Evolutionary conservation across 2,113 vertebrate genomes (phyloP).

Genomic region (Pangasianodon gigas): DNA sequence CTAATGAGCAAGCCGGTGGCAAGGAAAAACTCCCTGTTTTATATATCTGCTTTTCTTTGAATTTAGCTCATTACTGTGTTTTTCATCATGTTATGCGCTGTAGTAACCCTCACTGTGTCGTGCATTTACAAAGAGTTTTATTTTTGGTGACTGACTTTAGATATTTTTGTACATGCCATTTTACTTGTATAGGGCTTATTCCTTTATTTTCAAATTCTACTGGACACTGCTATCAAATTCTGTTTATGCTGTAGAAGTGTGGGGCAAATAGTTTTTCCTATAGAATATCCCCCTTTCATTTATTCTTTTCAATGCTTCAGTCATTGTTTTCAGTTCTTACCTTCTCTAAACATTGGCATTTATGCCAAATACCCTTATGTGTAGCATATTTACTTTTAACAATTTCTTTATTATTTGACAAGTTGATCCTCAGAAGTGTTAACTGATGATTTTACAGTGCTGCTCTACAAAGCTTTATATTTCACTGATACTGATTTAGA

Average conservation of each 20-base stretch:
- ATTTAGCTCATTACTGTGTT: background rate
- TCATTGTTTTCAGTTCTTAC: background rate
- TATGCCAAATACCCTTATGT: background rate
- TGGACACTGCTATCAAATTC: background rate
- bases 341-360: background rate
- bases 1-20: no score
- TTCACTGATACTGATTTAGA: background rate
- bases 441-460: background rate
- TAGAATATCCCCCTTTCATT: background rate
- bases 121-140: background rate
- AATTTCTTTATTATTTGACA: background rate
- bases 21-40: no score
- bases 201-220: background rate
- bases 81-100: background rate
- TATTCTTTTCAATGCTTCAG: background rate
- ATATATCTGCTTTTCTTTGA: background rate
- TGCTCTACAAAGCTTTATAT: background rate
- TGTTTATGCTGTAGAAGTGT: background rate
- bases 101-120: background rate
- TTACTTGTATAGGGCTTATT: background rate
- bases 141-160: background rate
- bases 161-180: background rate
- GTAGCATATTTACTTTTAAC: background rate
- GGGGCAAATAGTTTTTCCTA: background rate
- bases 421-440: background rate